Conservation (phyloP, 2,113 vertebrate species). For the Paratilapia polleni region DNA sequence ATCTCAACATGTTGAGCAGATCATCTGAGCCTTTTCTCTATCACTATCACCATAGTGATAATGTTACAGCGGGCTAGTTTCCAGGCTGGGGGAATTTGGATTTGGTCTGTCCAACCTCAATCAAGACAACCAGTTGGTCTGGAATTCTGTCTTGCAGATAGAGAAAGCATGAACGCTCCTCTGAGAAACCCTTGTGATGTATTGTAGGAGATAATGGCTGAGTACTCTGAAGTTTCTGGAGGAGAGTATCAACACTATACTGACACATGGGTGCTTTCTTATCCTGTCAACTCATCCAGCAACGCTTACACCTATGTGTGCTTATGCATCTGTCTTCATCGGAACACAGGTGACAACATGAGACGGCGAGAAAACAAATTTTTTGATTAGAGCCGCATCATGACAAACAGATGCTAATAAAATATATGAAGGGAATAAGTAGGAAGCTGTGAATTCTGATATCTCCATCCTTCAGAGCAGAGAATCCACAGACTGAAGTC, state of each 20-base stretch:
- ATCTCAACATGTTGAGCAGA: background rate
- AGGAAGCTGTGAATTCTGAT: background rate
- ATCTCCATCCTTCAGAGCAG: fast-evolving
- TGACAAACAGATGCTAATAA: background rate
- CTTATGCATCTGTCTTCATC: conserved; percentile 10
- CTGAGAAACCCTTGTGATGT: conserved; percentile 43
- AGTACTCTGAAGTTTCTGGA: conserved; percentile 37
- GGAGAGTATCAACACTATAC: conserved; percentile 11
- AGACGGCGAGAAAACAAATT: conserved; percentile 1
- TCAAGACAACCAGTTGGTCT: conserved; percentile 23
- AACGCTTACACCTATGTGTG: background rate
- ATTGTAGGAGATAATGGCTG: conserved; percentile 44
- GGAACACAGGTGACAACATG: conserved; percentile 24
- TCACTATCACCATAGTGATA: background rate
- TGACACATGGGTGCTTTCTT: conserved; percentile 30
- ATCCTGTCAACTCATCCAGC: conserved; percentile 32
- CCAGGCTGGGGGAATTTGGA: conserved; percentile 28
- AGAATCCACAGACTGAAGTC: conserved; percentile 21
- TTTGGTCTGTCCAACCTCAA: conserved; percentile 29
- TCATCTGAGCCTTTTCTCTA: background rate
- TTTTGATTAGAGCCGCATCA: background rate
- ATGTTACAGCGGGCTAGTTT: background rate
- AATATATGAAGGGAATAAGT: background rate
- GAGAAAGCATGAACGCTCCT: conserved; percentile 14
- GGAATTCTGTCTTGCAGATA: conserved; percentile 55